Evolutionary conservation across 2,888 invertebrate genomes (phyloP).

Genomic region (Pedicia rivosa): DNA sequence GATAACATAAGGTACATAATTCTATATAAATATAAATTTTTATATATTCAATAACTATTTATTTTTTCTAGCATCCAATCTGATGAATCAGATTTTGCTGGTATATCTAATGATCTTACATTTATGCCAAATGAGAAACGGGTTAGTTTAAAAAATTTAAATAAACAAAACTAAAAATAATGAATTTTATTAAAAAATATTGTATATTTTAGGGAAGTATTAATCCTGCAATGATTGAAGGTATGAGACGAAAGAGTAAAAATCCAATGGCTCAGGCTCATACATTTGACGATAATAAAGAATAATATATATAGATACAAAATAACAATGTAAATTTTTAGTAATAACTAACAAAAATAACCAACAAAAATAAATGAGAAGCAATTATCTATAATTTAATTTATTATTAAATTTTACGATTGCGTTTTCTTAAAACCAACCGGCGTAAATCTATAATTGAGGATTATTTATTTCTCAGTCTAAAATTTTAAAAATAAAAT

Average conservation of each 20-base stretch:
- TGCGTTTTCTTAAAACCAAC: no score
- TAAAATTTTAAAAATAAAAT: no score
- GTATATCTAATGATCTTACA: slow-evolving; percentile 43
- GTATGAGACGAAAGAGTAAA: slow-evolving; percentile 4
- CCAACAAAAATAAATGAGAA: no score
- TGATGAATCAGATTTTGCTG: slow-evolving; percentile 38
- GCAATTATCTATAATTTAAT: no score
- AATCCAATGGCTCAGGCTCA: slow-evolving; percentile 6
- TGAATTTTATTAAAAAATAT: not conserved
- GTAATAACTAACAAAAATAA: no score
- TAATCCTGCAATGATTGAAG: slow-evolving; percentile 5
- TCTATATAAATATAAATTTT: not conserved
- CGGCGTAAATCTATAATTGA: no score
- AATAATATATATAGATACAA: no score
- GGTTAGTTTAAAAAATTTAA: no score
- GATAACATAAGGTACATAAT: slow-evolving; percentile 10
- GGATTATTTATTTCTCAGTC: no score
- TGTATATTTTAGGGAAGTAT: not conserved
- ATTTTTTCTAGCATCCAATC: slow-evolving; percentile 35
- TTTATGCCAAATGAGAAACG: slow-evolving; percentile 9
- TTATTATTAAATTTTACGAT: no score
- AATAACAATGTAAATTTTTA: no score
- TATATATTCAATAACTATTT: not conserved
- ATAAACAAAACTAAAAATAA: not conserved
- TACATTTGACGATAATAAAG: no score